Conservation (phyloP, 2,888 invertebrate species). For the Agelastica alni region DNA sequence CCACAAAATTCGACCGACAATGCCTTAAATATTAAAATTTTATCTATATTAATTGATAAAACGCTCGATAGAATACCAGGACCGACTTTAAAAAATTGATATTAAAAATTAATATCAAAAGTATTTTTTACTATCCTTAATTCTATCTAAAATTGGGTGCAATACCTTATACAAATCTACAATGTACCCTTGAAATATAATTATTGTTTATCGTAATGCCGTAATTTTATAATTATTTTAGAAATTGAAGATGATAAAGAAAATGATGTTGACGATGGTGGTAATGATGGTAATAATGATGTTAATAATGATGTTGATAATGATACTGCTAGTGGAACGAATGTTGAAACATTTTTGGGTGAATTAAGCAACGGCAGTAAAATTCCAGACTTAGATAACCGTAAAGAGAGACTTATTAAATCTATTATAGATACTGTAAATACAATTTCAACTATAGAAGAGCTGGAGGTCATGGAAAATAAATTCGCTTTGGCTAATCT, state of each 20-base stretch:
- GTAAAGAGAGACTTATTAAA: conserved; percentile 4
- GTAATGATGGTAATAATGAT: not conserved
- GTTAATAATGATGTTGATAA: not conserved
- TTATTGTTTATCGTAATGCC: not conserved
- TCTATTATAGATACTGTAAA: not conserved
- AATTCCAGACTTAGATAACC: conserved; percentile 1
- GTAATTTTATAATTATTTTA: not conserved
- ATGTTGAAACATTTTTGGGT: not conserved
- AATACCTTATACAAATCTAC: not conserved
- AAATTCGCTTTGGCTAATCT: not conserved
- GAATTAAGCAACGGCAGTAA: not conserved
- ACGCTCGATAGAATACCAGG: too few species aligned
- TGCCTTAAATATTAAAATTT: too few species aligned
- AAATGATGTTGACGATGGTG: not conserved
- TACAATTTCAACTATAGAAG: not conserved
- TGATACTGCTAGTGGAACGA: not conserved
- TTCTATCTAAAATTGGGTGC: not conserved
- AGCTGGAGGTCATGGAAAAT: not conserved
- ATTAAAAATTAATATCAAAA: too few species aligned
- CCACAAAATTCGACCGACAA: too few species aligned
- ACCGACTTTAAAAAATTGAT: too few species aligned
- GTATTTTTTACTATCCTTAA: too few species aligned
- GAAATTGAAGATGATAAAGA: conserved; percentile 1
- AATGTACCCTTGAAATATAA: not conserved
- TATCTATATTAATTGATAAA: too few species aligned